These are phyloP conservation scores for Eledone cirrhosa DNA, from an alignment of 2,888 invertebrate species.

Conservation along the genomic window DNA sequence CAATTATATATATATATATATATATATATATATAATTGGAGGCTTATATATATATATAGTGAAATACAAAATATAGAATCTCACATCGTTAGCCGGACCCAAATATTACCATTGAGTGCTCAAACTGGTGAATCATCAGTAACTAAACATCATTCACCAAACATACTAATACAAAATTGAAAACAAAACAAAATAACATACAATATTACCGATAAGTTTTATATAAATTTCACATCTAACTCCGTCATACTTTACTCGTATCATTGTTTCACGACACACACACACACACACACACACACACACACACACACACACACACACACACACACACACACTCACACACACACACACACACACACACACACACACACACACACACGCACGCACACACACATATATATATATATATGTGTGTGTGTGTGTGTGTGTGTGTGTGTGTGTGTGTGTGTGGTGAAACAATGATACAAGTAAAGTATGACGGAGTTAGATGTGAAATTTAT, in stretches of 20 bases:
- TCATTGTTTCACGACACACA: not conserved
- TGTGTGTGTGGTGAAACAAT: too few relatives aligned
- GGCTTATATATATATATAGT: too few relatives aligned
- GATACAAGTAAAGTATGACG: not conserved
- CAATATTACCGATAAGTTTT: not conserved
- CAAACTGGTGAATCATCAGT: too few relatives aligned
- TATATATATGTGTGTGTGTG: not conserved
- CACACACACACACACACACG: not conserved
- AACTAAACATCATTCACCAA: too few relatives aligned
- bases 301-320: not conserved
- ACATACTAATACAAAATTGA: too few relatives aligned
- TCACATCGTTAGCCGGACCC: too few relatives aligned
- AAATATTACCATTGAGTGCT: too few relatives aligned
- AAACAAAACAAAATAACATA: too few relatives aligned
- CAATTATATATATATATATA: too few relatives aligned
- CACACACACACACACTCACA: slow-evolving; percentile 1
- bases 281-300: not conserved
- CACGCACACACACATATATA: slow-evolving; percentile 6
- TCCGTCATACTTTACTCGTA: not conserved
- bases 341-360: slow-evolving; percentile 6
- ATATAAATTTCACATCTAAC: not conserved
- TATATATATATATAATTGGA: too few relatives aligned
- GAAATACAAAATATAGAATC: too few relatives aligned
- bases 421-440: not conserved
- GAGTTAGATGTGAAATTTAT: not conserved